Evolutionary conservation across 1,140 invertebrate species (phyloP).

Genomic region (Aethina tumida): DNA sequence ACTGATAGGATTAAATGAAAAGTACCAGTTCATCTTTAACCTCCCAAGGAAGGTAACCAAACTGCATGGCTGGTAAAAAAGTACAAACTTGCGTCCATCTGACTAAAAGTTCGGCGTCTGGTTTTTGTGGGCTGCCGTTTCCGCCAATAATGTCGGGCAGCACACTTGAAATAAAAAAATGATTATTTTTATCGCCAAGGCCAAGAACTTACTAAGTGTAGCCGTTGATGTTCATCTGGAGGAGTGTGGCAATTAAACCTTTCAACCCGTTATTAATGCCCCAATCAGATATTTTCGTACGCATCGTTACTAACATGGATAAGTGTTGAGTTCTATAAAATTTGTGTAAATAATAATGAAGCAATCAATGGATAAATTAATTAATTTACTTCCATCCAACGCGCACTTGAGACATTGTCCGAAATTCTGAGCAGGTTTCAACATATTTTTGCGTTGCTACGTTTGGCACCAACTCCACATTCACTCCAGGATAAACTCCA

Average conservation of each 20-base stretch:
- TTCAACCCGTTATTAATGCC: constrained; percentile 63
- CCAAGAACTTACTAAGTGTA: constrained; percentile 51
- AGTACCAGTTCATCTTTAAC: constrained; percentile 31
- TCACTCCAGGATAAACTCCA: constrained; percentile 9
- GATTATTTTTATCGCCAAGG: too few species aligned
- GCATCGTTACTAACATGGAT: constrained; percentile 75
- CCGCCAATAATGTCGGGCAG: constrained; percentile 90
- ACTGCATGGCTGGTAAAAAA: constrained; percentile 82
- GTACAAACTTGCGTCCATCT: constrained; percentile 80
- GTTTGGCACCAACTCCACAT: constrained; percentile 41
- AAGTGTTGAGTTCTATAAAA: constrained; percentile 57
- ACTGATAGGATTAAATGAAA: too few species aligned
- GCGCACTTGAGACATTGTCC: constrained; percentile 63
- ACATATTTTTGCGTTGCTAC: constrained; percentile 55
- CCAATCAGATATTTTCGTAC: constrained; percentile 79
- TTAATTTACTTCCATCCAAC: constrained; percentile 38
- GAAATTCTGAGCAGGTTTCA: constrained; percentile 50
- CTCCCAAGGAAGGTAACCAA: constrained; percentile 80
- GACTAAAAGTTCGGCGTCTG: constrained; percentile 71
- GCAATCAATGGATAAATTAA: background rate
- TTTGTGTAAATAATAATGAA: constrained; percentile 6
- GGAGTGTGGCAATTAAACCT: constrained; percentile 66
- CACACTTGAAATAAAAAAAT: constrained; percentile 40
- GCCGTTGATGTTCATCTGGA: constrained; percentile 73
- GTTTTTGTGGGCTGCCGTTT: constrained; percentile 55